phyloP scores from a whole-genome alignment of 2,113 vertebrate species.

The Xenopus laevis region DNA sequence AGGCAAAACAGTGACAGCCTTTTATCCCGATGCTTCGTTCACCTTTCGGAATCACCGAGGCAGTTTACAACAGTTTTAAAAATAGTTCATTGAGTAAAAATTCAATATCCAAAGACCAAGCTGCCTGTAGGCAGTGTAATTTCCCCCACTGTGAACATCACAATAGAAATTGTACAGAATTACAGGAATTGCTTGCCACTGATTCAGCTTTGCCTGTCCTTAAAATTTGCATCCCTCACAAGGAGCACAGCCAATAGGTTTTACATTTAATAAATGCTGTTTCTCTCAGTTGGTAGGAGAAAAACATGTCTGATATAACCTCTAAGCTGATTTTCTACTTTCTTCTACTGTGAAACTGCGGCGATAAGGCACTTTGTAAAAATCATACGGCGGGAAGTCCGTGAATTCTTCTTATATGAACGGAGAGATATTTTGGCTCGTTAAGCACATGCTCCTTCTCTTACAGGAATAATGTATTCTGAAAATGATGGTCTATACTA shows the following conservation, averaged over 20 bases:
- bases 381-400: constrained; percentile 14
- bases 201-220: constrained; percentile 27
- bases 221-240: constrained; percentile 40
- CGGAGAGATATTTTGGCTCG: too few relatives aligned
- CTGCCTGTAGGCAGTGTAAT: constrained; percentile 30
- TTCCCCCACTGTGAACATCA: constrained; percentile 43
- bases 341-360: constrained; percentile 24
- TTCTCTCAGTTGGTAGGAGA: constrained; percentile 23
- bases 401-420: too few relatives aligned
- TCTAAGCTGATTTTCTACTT: constrained; percentile 39
- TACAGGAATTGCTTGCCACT: constrained; percentile 31
- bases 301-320: constrained; percentile 26
- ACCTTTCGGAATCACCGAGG: constrained; percentile 15
- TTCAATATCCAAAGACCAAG: constrained; percentile 14
- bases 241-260: constrained; percentile 31
- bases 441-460: too few relatives aligned
- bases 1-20: constrained; percentile 6
- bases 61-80: constrained; percentile 33
- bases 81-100: constrained; percentile 42
- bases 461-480: too few relatives aligned
- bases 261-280: constrained; percentile 31
- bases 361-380: constrained; percentile 31
- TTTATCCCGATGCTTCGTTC: constrained; percentile 19
- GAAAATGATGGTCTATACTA: too few relatives aligned
- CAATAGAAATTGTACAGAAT: constrained; percentile 41